Conservation (phyloP, 1,140 invertebrate genomes). For the Acromyrmex charruanus region DNA sequence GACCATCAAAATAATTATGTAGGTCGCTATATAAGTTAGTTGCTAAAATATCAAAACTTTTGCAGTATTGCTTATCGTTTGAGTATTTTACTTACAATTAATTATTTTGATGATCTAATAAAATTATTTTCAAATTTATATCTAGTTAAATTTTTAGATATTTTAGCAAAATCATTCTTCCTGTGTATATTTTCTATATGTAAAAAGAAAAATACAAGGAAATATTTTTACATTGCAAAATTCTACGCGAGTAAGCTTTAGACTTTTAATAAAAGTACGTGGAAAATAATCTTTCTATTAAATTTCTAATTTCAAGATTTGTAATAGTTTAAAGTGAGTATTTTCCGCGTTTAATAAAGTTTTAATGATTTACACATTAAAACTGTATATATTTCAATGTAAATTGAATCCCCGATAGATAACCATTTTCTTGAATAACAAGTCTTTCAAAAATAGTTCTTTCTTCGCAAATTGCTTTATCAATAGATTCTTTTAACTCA, state of each 20-base stretch:
- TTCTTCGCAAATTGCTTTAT: slow-evolving; percentile 29
- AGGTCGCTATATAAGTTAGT: no score
- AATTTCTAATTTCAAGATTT: background rate
- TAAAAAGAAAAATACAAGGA: background rate
- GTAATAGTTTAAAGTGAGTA: background rate
- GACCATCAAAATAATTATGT: no score
- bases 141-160: no score
- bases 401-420: background rate
- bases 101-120: no score
- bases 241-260: background rate
- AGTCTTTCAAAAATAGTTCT: background rate
- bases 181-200: background rate
- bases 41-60: no score
- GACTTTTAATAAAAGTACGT: background rate
- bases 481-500: slow-evolving; percentile 45
- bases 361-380: slow-evolving; percentile 9
- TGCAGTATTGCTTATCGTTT: no score
- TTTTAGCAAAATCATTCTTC: no score
- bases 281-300: background rate
- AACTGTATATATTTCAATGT: background rate
- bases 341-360: background rate
- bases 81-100: no score
- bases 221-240: slow-evolving; percentile 3
- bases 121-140: no score
- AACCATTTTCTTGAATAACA: slow-evolving; percentile 13